Base-by-base conservation (phyloP, 2,113 vertebrate species). In the Hydrochoerus hydrochaeris region DNA sequence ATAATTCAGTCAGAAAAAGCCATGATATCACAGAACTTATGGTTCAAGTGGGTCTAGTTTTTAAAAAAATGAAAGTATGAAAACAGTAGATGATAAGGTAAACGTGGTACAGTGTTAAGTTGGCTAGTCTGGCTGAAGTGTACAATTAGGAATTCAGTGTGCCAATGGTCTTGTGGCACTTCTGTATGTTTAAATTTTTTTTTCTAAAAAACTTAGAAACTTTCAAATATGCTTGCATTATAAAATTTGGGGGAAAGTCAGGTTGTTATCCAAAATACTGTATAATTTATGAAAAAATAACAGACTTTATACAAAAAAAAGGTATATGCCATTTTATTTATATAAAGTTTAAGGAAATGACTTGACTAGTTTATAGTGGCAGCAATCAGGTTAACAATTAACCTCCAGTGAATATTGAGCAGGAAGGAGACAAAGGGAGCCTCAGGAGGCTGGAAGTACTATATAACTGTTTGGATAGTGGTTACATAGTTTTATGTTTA, bases 321-420 rank as follows among this genome's bases (percentile, higher is more conserved):
- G 58, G 8, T 49, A n/a, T 73, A 69, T 35, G 52, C 35, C 4
- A 41, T 93, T 87, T 88, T 13, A 88, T 86, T 84, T 96, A 69
- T 73, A 12, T 93, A 24, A 94, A 91, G n/a, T 93, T 95, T 30
- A 77, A 92, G 63, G 73, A 86, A 92, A 77, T 49, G 28, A 28
- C 41, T 52, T 26, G 80, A 57, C 41, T 80, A 85, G 81, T 52
- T 54, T 85, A 14, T 77, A 57, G 52, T 73, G n/a, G 30, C 54
- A 88, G 58, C 60, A 3, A n/a, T 88, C 38, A 93, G 24, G 60
- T 96, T 77, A 90, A 57, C 82, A 65, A 65, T 71, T 65, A 38
- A 44, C 32, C 41, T 95, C 10, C 19, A 1, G 7, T 75, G 35
- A 30, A 22, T 73, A 46, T 5, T 73, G 22, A 62, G 46, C 57